These are phyloP conservation scores for Butorides virescens DNA, from an alignment of 2,113 vertebrate species.

Conservation along the genomic window DNA sequence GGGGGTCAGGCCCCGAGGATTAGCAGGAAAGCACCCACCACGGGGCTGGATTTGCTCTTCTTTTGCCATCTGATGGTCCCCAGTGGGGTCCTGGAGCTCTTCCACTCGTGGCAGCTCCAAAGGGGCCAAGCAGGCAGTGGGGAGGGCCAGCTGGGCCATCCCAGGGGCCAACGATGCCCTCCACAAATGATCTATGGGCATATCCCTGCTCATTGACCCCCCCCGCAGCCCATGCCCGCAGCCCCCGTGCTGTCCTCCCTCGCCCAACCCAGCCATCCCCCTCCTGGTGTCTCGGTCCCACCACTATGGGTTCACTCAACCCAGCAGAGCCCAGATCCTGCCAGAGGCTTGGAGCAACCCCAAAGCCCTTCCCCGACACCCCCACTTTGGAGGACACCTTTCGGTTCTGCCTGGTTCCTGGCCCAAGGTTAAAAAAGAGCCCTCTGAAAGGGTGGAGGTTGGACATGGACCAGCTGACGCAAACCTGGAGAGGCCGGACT, in stretches of 20 bases:
- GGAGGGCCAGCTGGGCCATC: rapidly evolving
- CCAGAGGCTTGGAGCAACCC: background rate
- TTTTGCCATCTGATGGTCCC: background rate
- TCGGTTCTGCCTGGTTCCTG: background rate
- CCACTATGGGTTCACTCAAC: background rate
- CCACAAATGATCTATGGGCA: background rate
- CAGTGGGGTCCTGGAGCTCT: background rate
- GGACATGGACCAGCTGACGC: background rate
- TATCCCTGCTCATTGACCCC: background rate
- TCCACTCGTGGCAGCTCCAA: background rate
- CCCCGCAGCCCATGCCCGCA: background rate
- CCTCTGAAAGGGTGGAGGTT: background rate
- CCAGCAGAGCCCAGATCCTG: background rate
- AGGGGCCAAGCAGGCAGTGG: background rate
- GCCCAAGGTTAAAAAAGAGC: background rate
- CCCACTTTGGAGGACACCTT: background rate
- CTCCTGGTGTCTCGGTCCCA: background rate
- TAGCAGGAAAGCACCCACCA: background rate
- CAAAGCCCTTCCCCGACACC: background rate
- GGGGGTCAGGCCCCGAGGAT: background rate
- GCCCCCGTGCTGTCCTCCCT: background rate
- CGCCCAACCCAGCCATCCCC: background rate
- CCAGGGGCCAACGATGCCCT: background rate
- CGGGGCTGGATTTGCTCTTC: background rate
- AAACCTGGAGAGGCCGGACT: background rate